Percentiles rank a stretch among this genome's conserved stretches.
Conservation (phyloP, 2,888 invertebrate genomes). For the Lingula anatina region DNA sequence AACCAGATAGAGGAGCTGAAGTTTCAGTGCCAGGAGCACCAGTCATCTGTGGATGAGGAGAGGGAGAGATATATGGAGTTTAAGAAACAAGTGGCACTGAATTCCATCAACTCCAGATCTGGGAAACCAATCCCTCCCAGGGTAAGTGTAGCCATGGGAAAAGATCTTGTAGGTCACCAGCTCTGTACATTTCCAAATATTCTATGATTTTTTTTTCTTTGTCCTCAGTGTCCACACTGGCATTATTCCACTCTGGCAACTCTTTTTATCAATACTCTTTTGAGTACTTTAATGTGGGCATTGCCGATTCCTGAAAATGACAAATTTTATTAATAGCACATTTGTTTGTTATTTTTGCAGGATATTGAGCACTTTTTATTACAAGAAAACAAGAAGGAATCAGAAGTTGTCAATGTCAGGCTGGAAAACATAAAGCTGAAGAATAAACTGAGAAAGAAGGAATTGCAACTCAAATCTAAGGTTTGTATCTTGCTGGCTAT, state of each 20-base stretch:
- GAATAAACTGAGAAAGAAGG: conserved; percentile 50
- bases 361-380: conserved; percentile 42
- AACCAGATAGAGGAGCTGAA: conserved; percentile 40
- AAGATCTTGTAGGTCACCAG: background rate
- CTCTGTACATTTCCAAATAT: background rate
- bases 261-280: no score
- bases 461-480: conserved; percentile 50
- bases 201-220: no score
- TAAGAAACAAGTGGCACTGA: conserved; percentile 44
- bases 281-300: no score
- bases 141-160: conserved; percentile 14
- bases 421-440: conserved; percentile 51
- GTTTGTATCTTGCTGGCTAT: conserved; percentile 14
- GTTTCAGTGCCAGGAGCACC: conserved; percentile 38
- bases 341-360: conserved; percentile 18
- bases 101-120: conserved; percentile 43
- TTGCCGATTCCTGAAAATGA: no score
- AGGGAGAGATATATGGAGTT: conserved; percentile 42
- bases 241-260: no score
- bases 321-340: no score
- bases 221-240: no score
- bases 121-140: conserved; percentile 46
- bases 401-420: conserved; percentile 44
- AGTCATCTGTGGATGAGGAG: conserved; percentile 43
- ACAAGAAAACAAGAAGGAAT: conserved; percentile 40